These are phyloP conservation scores for Clitarchus hookeri DNA, from an alignment of 2,888 invertebrate species.

Conservation along the genomic window DNA sequence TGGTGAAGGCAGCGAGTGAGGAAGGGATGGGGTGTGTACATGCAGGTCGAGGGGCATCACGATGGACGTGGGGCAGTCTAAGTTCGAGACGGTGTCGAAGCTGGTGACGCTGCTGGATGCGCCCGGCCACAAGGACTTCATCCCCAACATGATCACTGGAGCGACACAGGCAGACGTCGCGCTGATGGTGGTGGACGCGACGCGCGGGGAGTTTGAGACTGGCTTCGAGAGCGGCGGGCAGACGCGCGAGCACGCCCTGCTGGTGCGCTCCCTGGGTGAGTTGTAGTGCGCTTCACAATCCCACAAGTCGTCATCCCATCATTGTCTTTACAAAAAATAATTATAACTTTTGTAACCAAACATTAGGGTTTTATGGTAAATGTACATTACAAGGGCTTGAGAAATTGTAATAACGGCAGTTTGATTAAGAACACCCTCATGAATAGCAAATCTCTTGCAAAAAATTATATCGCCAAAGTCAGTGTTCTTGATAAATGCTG, in stretches of 20 bases:
- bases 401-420: too few relatives aligned
- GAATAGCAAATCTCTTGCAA: too few relatives aligned
- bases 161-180: conserved; percentile 99
- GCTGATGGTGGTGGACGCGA: conserved; percentile 93
- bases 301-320: too few relatives aligned
- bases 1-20: too few relatives aligned
- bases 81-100: conserved; percentile 88
- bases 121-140: conserved; percentile 98
- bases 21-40: not conserved
- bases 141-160: conserved; percentile 99
- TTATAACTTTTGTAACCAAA: too few relatives aligned
- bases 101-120: conserved; percentile 88
- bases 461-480: too few relatives aligned
- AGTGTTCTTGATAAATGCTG: too few relatives aligned
- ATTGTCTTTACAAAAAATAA: too few relatives aligned
- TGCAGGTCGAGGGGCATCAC: conserved; percentile 90
- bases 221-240: conserved; percentile 98
- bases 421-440: too few relatives aligned
- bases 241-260: conserved; percentile 93
- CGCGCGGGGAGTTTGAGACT: conserved; percentile 97
- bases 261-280: conserved; percentile 77
- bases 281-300: not conserved
- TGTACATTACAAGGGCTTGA: too few relatives aligned
- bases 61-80: conserved; percentile 95
- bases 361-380: too few relatives aligned